phyloP scores from a whole-genome alignment of 2,113 vertebrate genomes.

The Phalacrocorax pelagicus region DNA sequence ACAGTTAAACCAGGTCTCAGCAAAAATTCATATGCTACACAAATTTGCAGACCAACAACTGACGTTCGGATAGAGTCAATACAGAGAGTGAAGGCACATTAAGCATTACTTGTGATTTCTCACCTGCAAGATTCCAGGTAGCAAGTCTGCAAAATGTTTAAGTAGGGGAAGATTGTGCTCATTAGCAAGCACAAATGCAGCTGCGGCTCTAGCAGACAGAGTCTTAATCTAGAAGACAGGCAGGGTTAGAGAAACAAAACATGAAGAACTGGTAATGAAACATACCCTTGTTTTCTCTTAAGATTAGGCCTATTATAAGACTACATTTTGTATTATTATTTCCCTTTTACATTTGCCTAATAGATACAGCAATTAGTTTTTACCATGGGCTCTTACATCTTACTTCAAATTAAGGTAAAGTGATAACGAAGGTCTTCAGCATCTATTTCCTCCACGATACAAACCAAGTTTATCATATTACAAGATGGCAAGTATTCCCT shows the following conservation, averaged over 20 bases:
- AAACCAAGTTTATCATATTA: background rate
- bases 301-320: background rate
- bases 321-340: background rate
- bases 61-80: background rate
- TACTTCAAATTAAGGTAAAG: background rate
- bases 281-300: background rate
- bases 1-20: background rate
- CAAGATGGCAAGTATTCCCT: background rate
- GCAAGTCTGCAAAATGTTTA: constrained; percentile 94
- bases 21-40: background rate
- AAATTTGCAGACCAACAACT: background rate
- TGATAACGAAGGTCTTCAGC: background rate
- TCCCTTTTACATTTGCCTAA: background rate
- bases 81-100: background rate
- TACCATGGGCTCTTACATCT: background rate
- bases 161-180: constrained; percentile 91
- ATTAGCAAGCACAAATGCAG: constrained; percentile 94
- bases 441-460: background rate
- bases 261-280: background rate
- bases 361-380: background rate
- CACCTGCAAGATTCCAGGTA: constrained; percentile 95
- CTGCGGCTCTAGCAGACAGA: constrained; percentile 90
- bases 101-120: background rate
- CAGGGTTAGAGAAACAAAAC: background rate
- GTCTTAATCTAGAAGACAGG: constrained; percentile 86